These are phyloP conservation scores for Pteromalus puparum DNA, from an alignment of 1,140 invertebrate genomes.

Conservation along the genomic window DNA sequence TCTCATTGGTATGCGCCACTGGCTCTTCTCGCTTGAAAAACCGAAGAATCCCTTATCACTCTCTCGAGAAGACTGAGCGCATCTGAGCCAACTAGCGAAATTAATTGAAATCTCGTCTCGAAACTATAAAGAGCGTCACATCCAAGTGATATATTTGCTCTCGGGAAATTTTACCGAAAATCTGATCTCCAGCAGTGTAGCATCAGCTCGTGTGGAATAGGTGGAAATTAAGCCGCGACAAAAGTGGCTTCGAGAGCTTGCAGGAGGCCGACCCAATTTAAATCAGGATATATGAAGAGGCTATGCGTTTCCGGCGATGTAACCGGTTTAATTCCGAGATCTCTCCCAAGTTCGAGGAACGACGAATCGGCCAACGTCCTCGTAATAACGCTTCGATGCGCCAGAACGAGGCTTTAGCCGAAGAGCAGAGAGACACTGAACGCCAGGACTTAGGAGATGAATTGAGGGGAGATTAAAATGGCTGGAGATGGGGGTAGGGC, in stretches of 20 bases:
- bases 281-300: constrained; percentile 58
- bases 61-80: not conserved
- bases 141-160: not conserved
- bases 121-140: not conserved
- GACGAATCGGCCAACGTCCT: not conserved
- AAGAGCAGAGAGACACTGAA: not conserved
- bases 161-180: constrained; percentile 39
- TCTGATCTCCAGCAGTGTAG: constrained; percentile 13
- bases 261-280: constrained; percentile 56
- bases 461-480: constrained; percentile 44
- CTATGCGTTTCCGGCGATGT: constrained; percentile 53
- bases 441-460: constrained; percentile 17
- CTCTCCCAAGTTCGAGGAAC: constrained; percentile 47
- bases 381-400: constrained; percentile 39
- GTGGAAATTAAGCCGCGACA: constrained; percentile 20
- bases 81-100: constrained; percentile 4
- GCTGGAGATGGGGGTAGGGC: not conserved
- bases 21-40: not conserved
- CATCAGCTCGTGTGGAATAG: not conserved
- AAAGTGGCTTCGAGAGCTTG: not conserved
- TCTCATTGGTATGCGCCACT: constrained; percentile 5
- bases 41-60: constrained; percentile 33
- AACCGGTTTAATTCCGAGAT: constrained; percentile 61
- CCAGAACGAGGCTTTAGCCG: constrained; percentile 1
- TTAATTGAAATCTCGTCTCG: constrained; percentile 42